Conservation (phyloP, 2,888 invertebrate genomes). For the Eupelmus urozonus region DNA sequence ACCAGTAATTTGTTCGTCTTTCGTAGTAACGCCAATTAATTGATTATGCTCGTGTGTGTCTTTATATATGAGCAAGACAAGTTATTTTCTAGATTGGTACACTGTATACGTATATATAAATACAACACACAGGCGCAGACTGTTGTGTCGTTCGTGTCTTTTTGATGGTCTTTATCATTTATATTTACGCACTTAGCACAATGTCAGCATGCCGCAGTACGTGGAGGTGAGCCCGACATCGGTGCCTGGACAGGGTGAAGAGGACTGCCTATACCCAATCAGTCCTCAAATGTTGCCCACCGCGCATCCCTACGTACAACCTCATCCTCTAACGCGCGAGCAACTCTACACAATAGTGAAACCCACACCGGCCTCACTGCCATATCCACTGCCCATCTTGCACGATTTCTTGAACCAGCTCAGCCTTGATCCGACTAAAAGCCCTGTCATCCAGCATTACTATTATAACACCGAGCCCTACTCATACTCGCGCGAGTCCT, state of each 20-base stretch:
- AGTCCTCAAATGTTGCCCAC: conserved; percentile 73
- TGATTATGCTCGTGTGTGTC: conserved; percentile 46
- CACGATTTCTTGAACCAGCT: conserved; percentile 44
- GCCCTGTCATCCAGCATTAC: conserved; percentile 44
- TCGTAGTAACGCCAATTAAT: conserved; percentile 16
- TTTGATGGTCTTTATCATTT: conserved; percentile 54
- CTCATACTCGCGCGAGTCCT: conserved; percentile 21
- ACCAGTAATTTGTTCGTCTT: conserved; percentile 36
- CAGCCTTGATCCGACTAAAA: conserved; percentile 25
- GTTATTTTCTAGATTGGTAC: conserved; percentile 17
- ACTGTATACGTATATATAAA: neutral
- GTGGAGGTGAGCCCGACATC: conserved; percentile 70
- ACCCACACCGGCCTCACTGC: conserved; percentile 15
- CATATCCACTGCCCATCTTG: conserved; percentile 26
- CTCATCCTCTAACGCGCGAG: conserved; percentile 71
- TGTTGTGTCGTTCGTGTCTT: conserved; percentile 51
- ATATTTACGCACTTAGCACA: conserved; percentile 71
- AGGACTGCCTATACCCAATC: conserved; percentile 75
- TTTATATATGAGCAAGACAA: conserved; percentile 17
- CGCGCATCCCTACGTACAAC: conserved; percentile 72
- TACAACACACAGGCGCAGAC: neutral
- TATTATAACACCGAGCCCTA: conserved; percentile 35
- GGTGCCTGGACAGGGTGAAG: conserved; percentile 70
- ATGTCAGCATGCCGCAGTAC: conserved; percentile 74
- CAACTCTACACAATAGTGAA: conserved; percentile 67